Evolutionary conservation across 2,888 invertebrate genomes (phyloP), one percentile per base, ranked within the genome.

Genomic region (Machimus atricapillus): DNA sequence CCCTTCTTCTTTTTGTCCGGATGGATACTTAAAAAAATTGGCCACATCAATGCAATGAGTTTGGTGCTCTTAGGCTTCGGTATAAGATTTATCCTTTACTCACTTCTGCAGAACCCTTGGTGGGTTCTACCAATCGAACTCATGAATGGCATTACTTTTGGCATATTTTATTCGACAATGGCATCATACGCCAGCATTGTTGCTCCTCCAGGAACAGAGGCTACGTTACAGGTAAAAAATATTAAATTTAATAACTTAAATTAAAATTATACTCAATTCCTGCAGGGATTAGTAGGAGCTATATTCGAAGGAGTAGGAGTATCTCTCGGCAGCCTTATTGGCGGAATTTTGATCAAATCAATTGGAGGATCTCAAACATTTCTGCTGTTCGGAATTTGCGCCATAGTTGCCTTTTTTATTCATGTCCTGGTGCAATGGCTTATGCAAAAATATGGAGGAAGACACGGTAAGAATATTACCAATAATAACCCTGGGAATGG

Each of bases 231-330:
- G 94, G 96, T 96, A 92, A 90, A 89, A 89, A 91, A 90, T 89
- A 43, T n/a, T 7, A 8, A n/a, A 81, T 66, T 73, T 34, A 82
- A n/a, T 85, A 27, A 23, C 14, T 46, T 27, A 23, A 14, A 12
- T 34, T 82, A 74, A 76, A 37, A 34, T 34, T 27, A 31, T 81
- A 43, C 46, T 74, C 6, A n/a, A 86, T 86, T 88, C 19, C 93
- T 93, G 52, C 92, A 96, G 95, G 97, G 97, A 86, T 93, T 98
- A 73, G 96, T 97, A 43, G 97, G 97, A 16, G 97, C 97, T 3
- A 93, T 97, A 78, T 98, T 97, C 91, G 97, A 98, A 93, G 97
- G 97, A 19, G 93, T 97, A 16, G 97, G 97, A 19, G 96, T 97
- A 0, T 96, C 97, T 0, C 91, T 95, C 14, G 97, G 97, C 56